Conservation (phyloP, 2,888 invertebrate genomes). For the Tetanocera ferruginea region DNA sequence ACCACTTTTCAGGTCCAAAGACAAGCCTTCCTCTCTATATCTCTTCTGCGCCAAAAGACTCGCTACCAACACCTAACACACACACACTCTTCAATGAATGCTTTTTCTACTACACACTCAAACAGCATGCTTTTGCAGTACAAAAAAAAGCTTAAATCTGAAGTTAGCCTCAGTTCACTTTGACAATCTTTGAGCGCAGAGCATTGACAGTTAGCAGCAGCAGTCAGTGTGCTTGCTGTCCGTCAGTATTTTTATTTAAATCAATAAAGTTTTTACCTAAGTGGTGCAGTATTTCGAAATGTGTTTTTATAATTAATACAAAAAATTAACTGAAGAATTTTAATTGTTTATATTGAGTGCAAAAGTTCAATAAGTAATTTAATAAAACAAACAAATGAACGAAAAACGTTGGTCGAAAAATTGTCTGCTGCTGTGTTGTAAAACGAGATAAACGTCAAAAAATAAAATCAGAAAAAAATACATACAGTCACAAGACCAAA, state of each 20-base stretch:
- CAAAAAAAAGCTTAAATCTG: neutral
- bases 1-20: too few species aligned
- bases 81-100: neutral
- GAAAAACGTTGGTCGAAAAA: neutral
- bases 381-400: neutral
- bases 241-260: neutral
- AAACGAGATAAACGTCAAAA: conserved; percentile 10
- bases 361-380: neutral
- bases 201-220: conserved; percentile 1
- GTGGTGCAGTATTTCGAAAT: neutral
- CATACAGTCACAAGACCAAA: conserved; percentile 15
- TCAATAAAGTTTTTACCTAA: neutral
- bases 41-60: too few species aligned
- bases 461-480: neutral
- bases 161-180: conserved; percentile 3
- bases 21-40: neutral
- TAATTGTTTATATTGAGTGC: neutral
- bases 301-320: neutral
- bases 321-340: neutral
- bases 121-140: neutral
- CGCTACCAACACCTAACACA: neutral
- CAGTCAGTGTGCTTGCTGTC: neutral
- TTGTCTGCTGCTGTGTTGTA: neutral
- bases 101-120: neutral
- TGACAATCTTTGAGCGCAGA: conserved; percentile 2